Conservation (phyloP, 2,113 vertebrate genomes). For the Geococcyx californianus region DNA sequence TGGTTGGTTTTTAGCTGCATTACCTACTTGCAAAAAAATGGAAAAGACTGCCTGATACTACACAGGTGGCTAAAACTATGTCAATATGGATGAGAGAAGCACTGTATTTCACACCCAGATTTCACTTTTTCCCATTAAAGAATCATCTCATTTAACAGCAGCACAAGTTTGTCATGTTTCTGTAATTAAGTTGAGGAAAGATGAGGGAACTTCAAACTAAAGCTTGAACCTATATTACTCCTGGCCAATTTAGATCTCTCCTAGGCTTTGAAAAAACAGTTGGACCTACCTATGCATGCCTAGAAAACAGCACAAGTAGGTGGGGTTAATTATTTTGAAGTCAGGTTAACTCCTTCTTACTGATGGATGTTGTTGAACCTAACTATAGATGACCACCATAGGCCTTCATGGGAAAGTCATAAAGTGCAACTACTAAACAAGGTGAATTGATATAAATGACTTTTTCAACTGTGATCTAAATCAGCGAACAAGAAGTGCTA, state of each 20-base stretch:
- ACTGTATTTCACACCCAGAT: background rate
- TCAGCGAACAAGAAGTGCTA: background rate
- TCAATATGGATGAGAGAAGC: background rate
- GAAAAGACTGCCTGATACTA: background rate
- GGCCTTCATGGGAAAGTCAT: background rate
- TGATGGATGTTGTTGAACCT: background rate
- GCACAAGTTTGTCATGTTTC: background rate
- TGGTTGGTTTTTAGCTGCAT: background rate
- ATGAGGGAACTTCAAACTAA: background rate
- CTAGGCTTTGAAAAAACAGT: background rate
- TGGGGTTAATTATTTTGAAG: background rate
- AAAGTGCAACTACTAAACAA: background rate
- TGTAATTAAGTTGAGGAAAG: background rate
- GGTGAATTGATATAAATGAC: background rate
- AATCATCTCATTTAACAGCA: background rate
- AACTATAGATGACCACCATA: rapidly evolving
- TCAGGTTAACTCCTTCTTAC: background rate
- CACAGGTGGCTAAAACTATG: background rate
- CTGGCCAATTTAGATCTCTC: background rate
- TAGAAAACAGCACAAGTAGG: background rate
- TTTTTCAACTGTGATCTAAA: background rate
- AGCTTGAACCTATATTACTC: background rate
- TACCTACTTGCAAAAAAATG: background rate
- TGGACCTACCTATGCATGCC: background rate
- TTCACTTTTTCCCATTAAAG: background rate